Base-by-base conservation (phyloP, 2,113 vertebrate species). In the Alouatta palliata region DNA sequence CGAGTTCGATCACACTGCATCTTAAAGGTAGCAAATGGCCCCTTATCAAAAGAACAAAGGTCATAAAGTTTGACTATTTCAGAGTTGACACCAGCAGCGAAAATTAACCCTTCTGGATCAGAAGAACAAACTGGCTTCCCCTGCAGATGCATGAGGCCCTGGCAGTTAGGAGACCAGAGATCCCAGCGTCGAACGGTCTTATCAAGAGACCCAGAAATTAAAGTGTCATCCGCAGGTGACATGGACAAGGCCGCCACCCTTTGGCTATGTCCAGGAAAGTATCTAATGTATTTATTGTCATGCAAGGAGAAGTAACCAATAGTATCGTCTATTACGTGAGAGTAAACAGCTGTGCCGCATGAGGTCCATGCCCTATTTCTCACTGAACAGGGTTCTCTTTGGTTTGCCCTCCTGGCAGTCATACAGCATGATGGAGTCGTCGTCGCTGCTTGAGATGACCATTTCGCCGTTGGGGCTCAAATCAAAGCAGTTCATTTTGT, bases 21-120 rank as follows among this genome's bases (percentile, higher is more conserved):
- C 98, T 99, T 99, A 97, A 99, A 99, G 0, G 99, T 99, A 45
- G 99, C 99, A 98, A 99, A 99, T 0, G 99, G 99, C 84, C 99
- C 99, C 99, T 99, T 99, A 98, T 99, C 99, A 98, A 99, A 99
- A 37, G 99, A 99, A 6, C 99, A 99, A 93, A 99, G 99, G 95
- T 99, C 99, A 84, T 99, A 99, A 94, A 99, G 99, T 98, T 99
- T 99, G 95, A 99, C 99, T 99, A 99, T 99, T 98, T 99, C 99
- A 56, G 99, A 99, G 98, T 99, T 99, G 52, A 99, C 99, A 84
- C 99, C 99, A 54, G 99, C 99, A 73, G 99, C 99, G 99, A 99
- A 99, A 98, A 99, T 99, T 75, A 99, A 99, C 20, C 99, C 99
- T 98, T 99, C 99, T 70, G 99, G 99, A 97, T 99, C 99, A 98